Conservation (phyloP, 2,797 vertebrate genomes). For the Gymnopithys bicolor region DNA sequence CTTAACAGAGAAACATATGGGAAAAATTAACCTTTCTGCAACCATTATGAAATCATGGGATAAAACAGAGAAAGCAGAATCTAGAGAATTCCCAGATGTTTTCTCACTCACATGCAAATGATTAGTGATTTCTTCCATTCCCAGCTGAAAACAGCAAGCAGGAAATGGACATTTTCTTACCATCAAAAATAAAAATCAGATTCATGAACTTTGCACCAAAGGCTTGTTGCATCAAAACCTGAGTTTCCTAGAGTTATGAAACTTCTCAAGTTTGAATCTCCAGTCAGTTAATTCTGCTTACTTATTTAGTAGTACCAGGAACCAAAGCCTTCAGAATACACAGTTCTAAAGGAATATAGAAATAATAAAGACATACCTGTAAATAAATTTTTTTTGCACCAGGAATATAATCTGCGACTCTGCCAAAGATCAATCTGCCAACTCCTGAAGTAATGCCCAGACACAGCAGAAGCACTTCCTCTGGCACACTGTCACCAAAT, state of each 20-base stretch:
- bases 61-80: neutral
- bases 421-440: constrained; percentile 91
- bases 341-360: neutral
- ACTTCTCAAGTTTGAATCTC: neutral
- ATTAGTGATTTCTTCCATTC: neutral
- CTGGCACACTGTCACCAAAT: constrained; percentile 77
- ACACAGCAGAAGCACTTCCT: constrained; percentile 91
- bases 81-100: neutral
- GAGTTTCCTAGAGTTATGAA: neutral
- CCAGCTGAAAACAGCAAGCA: neutral
- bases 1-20: fast-evolving
- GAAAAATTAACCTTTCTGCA: neutral
- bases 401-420: constrained; percentile 88
- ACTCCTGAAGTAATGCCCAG: constrained; percentile 92
- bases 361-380: constrained; percentile 81
- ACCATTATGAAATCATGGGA: neutral
- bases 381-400: constrained; percentile 94
- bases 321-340: neutral
- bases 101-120: neutral
- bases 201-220: neutral
- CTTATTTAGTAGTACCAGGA: neutral
- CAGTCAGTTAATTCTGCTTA: neutral
- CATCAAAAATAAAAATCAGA: neutral
- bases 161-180: neutral
- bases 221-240: neutral